phyloP scores from a whole-genome alignment of 2,113 vertebrate genomes.

The Python bivittatus region DNA sequence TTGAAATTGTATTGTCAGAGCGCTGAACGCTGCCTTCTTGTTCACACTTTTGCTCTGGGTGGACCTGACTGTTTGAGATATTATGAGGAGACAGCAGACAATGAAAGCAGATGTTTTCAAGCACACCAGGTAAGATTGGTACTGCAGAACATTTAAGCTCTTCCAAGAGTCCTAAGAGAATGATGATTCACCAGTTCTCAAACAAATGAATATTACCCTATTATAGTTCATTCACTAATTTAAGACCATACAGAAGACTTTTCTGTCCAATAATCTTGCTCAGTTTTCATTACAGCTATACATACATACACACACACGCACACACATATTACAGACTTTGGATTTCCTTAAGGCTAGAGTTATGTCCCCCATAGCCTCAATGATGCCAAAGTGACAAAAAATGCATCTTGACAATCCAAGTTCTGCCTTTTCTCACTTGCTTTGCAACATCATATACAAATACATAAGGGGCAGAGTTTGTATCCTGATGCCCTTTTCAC shows the following conservation, averaged over 20 bases:
- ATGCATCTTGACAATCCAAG: background rate
- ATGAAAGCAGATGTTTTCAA: background rate
- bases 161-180: background rate
- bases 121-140: background rate
- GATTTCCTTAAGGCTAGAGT: background rate
- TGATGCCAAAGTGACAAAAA: background rate
- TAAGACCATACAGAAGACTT: background rate
- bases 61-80: background rate
- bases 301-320: too few species aligned
- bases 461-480: background rate
- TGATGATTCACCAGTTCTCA: background rate
- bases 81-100: background rate
- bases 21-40: background rate
- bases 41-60: background rate
- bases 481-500: background rate
- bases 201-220: background rate
- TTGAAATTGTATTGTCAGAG: background rate
- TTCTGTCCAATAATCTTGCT: too few species aligned
- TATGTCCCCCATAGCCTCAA: background rate
- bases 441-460: background rate
- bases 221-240: background rate
- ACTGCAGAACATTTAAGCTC: background rate
- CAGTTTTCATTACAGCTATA: too few species aligned
- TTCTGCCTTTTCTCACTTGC: background rate
- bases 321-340: too few species aligned